Evolutionary conservation across 2,113 vertebrate genomes (phyloP).

Genomic region (Narcine bancroftii): DNA sequence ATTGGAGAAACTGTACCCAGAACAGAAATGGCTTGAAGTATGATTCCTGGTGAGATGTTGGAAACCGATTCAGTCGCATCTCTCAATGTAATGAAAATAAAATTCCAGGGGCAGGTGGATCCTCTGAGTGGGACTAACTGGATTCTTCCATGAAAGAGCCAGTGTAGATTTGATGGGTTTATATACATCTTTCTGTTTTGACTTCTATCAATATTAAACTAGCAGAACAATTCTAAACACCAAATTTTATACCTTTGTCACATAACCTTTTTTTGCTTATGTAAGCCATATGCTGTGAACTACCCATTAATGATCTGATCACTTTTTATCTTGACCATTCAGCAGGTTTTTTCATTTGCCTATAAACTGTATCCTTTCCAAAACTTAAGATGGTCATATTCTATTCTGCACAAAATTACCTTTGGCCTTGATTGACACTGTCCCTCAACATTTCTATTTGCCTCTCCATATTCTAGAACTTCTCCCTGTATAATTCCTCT

Average conservation of each 20-base stretch:
- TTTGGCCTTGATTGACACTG: neutral
- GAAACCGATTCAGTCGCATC: too few relatives aligned
- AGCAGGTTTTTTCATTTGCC: neutral
- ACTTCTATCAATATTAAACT: neutral
- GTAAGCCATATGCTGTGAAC: neutral
- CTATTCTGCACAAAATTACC: neutral
- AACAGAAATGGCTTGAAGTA: too few relatives aligned
- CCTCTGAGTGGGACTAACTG: too few relatives aligned
- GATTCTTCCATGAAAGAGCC: too few relatives aligned
- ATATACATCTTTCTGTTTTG: too few relatives aligned
- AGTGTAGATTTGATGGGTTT: too few relatives aligned
- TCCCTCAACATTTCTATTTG: neutral
- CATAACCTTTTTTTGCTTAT: neutral
- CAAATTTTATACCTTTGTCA: neutral
- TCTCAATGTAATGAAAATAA: too few relatives aligned
- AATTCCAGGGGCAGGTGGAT: too few relatives aligned
- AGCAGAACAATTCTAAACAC: neutral
- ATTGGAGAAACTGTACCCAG: too few relatives aligned
- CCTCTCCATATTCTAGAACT: neutral
- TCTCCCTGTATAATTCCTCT: neutral
- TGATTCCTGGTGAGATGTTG: too few relatives aligned
- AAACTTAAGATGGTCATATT: neutral
- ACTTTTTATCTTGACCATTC: neutral
- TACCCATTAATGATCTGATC: neutral
- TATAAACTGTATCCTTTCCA: neutral